A percentile compares a stretch with the other conserved stretches of the same genome.
Evolutionary conservation across 2,113 vertebrate genomes (phyloP).

Genomic region (Dendropsophus ebraccatus): DNA sequence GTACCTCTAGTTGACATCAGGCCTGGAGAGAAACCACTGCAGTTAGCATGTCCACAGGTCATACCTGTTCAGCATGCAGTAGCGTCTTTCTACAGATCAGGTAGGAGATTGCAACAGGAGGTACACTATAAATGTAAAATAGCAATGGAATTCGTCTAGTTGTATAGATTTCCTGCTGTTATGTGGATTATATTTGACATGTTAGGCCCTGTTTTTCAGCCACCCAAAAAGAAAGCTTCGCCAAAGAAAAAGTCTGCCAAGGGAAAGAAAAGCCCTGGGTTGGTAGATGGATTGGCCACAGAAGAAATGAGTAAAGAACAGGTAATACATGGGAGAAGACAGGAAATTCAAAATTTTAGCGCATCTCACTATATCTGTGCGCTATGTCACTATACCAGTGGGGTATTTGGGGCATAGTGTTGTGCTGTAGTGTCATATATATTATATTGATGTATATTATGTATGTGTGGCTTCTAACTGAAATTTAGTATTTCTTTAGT

Average conservation of each 20-base stretch:
- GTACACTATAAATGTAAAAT: not conserved
- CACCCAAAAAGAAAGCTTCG: slow-evolving; percentile 80
- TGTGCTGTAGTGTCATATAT: not conserved
- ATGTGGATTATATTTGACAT: not conserved
- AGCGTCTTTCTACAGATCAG: not conserved
- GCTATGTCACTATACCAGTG: not conserved
- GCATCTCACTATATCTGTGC: no score
- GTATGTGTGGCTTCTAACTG: not conserved
- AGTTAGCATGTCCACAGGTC: no score
- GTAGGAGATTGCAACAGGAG: not conserved
- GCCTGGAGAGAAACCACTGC: no score
- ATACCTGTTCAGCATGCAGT: no score
- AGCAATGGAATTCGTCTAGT: not conserved
- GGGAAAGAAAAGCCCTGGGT: slow-evolving; percentile 66
- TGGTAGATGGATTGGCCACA: slow-evolving; percentile 77
- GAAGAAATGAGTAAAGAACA: slow-evolving; percentile 86
- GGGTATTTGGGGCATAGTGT: not conserved
- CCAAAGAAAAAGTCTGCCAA: slow-evolving; percentile 65
- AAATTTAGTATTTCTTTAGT: slow-evolving; percentile 66
- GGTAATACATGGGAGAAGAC: slow-evolving; percentile 71
- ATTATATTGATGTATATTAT: not conserved
- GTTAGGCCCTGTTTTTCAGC: slow-evolving; percentile 68
- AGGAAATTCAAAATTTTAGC: no score
- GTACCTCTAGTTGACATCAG: no score
- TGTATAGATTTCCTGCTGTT: not conserved